Percentiles rank a stretch among this genome's conserved stretches.
Conservation (phyloP, 2,113 vertebrate species). For the Spea multiplicata region DNA sequence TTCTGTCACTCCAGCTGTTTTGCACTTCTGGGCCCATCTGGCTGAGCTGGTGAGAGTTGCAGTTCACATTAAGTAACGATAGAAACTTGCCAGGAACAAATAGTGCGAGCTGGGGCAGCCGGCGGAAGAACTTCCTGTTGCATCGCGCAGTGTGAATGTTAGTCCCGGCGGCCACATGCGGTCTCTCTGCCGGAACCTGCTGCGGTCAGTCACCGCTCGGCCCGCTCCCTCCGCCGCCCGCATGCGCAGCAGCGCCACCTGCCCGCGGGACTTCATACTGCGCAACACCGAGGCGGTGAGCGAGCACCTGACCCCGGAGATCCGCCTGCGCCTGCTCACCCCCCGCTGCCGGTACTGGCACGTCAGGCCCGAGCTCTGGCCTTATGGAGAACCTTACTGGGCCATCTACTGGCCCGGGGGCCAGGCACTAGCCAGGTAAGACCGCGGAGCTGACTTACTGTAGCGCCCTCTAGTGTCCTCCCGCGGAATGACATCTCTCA, state of each 20-base stretch:
- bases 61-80: too few species aligned
- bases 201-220: neutral
- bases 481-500: neutral
- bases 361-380: constrained; percentile 83
- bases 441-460: neutral
- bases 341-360: constrained; percentile 84
- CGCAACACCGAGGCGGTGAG: constrained; percentile 79
- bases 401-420: constrained; percentile 96
- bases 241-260: constrained; percentile 18
- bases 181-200: neutral
- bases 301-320: constrained; percentile 82
- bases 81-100: neutral
- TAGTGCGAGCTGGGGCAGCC: neutral
- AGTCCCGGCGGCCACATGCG: neutral
- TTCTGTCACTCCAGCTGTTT: too few species aligned
- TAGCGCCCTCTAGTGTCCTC: neutral
- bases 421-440: constrained; percentile 85
- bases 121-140: neutral
- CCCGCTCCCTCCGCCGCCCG: neutral
- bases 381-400: constrained; percentile 88
- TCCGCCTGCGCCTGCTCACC: constrained; percentile 81
- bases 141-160: neutral
- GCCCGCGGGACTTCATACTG: constrained; percentile 66
- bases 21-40: too few species aligned
- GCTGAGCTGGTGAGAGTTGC: too few species aligned